Evolutionary conservation across 2,113 vertebrate genomes (phyloP), one percentile per base, ranked within the genome.

Genomic region (Peromyscus polionotus): DNA sequence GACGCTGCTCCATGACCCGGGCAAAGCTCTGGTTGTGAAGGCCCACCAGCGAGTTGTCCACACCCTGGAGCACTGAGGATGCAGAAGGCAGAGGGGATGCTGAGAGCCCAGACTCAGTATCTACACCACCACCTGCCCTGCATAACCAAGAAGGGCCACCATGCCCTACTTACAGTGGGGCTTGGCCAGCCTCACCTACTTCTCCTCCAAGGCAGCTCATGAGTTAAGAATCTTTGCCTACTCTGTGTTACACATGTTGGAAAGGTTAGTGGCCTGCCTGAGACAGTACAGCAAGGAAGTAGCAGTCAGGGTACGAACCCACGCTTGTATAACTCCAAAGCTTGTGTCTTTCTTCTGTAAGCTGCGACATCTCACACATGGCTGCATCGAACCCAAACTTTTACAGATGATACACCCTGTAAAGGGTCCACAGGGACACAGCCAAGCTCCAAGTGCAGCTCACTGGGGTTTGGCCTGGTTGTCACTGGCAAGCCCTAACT

Each of bases 21-120:
- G 99, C 99, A 89, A 99, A 99, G 98, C 99, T 99, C 98, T 99
- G 99, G 96, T 99, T 99, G 98, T 99, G 99, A 96, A 98, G 98
- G 84, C 99, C 99, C 98, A 99, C 98, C 54, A 99, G 99, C 0
- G 99, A 98, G 73, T 99, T 99, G 94, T 99, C 99, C 76, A 99
- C 99, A 10, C 99, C 99, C 98, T 99, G 99, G 97, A 99, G 99
- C 97, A 99, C 99, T 99, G 98, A 17, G 73, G 92, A 95, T 0
- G 7, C 16, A 97, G 89, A 97, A 88, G 93, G 95, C 70, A 93
- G 57, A 96, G 26, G 20, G 4, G 22, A 26, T 31, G 57, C 83
- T 98, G 75, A 97, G 65, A 36, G 42, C 57, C n/a, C 65, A 36
- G 39, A 19, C 42, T 12, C 57, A 19, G 42, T 19, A 26, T 31